Conservation (phyloP, 2,113 vertebrate species). For the Oryzias celebensis region DNA sequence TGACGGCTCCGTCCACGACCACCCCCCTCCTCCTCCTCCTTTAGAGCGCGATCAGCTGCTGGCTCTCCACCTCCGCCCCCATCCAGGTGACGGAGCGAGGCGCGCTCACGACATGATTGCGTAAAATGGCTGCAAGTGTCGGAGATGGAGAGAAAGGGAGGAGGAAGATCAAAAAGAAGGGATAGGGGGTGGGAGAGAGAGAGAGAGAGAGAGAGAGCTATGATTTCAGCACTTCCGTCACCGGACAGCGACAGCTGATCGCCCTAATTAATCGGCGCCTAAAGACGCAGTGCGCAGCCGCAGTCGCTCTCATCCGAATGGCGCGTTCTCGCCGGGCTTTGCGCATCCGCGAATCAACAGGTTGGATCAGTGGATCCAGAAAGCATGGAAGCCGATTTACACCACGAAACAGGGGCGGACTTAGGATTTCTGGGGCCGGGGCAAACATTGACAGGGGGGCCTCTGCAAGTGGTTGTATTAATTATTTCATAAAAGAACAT, state of each 20-base stretch:
- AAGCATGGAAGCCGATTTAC: too few species aligned
- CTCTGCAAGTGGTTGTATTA: too few species aligned
- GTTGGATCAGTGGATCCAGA: too few species aligned
- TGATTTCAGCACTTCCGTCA: conserved; percentile 84
- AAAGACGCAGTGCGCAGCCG: conserved; percentile 59
- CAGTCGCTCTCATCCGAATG: background rate
- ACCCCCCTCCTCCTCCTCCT: conserved; percentile 14
- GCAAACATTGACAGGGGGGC: too few species aligned
- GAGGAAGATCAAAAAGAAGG: background rate
- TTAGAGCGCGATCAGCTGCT: conserved; percentile 10
- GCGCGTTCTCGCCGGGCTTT: too few species aligned
- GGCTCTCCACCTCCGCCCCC: conserved; percentile 16
- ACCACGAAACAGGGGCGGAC: too few species aligned
- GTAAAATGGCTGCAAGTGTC: conserved; percentile 89
- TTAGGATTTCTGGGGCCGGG: too few species aligned
- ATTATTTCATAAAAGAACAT: too few species aligned
- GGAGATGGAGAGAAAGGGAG: conserved; percentile 16
- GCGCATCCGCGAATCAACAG: too few species aligned
- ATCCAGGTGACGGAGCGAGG: conserved; percentile 56
- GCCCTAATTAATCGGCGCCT: conserved; percentile 25
- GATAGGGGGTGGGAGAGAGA: conserved; percentile 21
- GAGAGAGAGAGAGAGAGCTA: conserved; percentile 28
- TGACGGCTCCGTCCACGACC: conserved; percentile 6
- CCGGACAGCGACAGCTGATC: conserved; percentile 78
- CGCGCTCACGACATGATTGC: conserved; percentile 62